Evolutionary conservation across 2,113 vertebrate species (phyloP).

Genomic region (Accipiter cooperii): DNA sequence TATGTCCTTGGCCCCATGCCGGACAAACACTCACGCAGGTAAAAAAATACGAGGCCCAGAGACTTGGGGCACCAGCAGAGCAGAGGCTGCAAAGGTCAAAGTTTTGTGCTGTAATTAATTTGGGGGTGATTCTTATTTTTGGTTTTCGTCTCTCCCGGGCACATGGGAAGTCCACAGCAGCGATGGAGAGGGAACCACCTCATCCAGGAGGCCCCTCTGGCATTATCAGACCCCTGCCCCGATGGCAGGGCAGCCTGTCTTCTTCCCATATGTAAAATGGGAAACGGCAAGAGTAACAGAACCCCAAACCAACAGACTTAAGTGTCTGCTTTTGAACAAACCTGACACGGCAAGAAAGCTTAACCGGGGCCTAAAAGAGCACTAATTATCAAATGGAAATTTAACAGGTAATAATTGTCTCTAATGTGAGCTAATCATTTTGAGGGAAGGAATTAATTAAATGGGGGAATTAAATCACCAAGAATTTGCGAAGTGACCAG

Average conservation of each 20-base stretch:
- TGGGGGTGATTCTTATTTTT: neutral
- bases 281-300: neutral
- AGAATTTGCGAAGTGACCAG: neutral
- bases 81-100: neutral
- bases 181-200: neutral
- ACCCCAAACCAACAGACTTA: neutral
- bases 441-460: slow-evolving; percentile 15
- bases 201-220: neutral
- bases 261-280: accelerated
- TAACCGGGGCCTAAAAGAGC: neutral
- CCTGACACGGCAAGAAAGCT: neutral
- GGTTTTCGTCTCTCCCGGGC: accelerated
- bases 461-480: neutral
- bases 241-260: neutral
- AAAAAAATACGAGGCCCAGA: neutral
- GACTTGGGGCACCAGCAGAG: neutral
- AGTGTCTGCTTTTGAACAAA: neutral
- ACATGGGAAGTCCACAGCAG: neutral
- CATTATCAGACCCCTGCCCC: neutral
- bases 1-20: neutral
- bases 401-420: neutral
- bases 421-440: slow-evolving; percentile 13
- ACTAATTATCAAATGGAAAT: slow-evolving; percentile 15
- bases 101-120: neutral
- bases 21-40: neutral